A percentile compares a stretch with the other conserved stretches of the same genome.
These are phyloP conservation scores for Globicephala melas DNA, from an alignment of 2,113 vertebrate genomes.

Conservation along the genomic window DNA sequence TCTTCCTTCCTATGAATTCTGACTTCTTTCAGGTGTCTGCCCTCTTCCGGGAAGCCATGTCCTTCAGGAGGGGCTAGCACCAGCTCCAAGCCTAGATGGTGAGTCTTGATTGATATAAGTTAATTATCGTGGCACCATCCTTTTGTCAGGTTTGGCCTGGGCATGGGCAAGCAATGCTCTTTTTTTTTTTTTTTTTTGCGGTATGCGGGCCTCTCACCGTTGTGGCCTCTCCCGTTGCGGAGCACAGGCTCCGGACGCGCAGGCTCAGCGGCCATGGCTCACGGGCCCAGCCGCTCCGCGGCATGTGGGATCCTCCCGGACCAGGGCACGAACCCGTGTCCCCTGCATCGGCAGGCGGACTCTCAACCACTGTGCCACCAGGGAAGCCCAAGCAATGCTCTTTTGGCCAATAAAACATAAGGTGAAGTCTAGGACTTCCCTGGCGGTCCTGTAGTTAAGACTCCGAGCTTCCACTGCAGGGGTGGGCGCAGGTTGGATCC, in stretches of 20 bases:
- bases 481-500: accelerated
- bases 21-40: neutral
- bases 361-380: too few relatives aligned
- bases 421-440: neutral
- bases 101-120: neutral
- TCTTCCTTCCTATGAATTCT: neutral
- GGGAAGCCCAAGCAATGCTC: neutral
- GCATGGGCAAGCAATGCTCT: neutral
- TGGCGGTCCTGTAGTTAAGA: neutral
- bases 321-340: too few relatives aligned
- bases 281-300: too few relatives aligned
- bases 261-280: too few relatives aligned
- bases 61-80: neutral
- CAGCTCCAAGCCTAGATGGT: neutral
- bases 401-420: neutral
- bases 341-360: too few relatives aligned
- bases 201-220: too few relatives aligned
- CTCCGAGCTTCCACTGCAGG: neutral
- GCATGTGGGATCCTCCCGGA: too few relatives aligned
- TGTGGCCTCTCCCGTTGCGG: too few relatives aligned
- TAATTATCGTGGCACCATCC: neutral
- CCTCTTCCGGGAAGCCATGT: neutral
- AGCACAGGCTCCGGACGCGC: too few relatives aligned
- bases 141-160: neutral
- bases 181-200: neutral